Percentiles rank a stretch among this genome's conserved stretches.
phyloP scores from a whole-genome alignment of 35 echinoderm and acorn worm species.

The Lytechinus pictus region DNA sequence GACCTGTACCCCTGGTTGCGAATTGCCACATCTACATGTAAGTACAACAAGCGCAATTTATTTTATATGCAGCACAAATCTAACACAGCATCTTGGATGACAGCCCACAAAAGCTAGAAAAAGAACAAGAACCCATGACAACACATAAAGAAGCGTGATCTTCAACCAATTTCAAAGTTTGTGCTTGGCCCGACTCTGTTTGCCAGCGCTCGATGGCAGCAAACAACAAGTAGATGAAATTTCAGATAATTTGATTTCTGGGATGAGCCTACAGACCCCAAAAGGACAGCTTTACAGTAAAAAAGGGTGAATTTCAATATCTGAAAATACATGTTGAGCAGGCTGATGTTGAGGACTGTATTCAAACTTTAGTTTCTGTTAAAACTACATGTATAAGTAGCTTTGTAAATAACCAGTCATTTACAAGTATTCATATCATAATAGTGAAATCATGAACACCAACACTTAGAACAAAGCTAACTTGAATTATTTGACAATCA shows the following conservation, averaged over 20 bases:
- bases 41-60: background rate
- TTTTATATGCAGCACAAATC: background rate
- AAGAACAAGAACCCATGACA: constrained; percentile 26
- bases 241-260: constrained; percentile 36
- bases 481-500: background rate
- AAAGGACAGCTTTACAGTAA: background rate
- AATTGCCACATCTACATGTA: background rate
- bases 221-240: constrained; percentile 45
- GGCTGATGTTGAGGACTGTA: background rate
- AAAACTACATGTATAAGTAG: no score
- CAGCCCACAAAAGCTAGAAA: background rate
- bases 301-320: background rate
- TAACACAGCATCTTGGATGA: background rate
- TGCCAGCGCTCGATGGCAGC: constrained; percentile 29
- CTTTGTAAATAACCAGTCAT: no score
- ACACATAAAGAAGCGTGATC: constrained; percentile 44
- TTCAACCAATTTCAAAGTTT: constrained; percentile 36
- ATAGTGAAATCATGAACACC: background rate
- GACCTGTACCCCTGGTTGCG: background rate
- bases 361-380: background rate
- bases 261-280: background rate
- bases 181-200: constrained; percentile 7
- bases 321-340: background rate
- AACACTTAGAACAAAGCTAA: background rate
- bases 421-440: background rate